Percentiles rank a stretch among this genome's conserved stretches.
Evolutionary conservation across 2,113 vertebrate species (phyloP).

Genomic region (Pluvianellus socialis): DNA sequence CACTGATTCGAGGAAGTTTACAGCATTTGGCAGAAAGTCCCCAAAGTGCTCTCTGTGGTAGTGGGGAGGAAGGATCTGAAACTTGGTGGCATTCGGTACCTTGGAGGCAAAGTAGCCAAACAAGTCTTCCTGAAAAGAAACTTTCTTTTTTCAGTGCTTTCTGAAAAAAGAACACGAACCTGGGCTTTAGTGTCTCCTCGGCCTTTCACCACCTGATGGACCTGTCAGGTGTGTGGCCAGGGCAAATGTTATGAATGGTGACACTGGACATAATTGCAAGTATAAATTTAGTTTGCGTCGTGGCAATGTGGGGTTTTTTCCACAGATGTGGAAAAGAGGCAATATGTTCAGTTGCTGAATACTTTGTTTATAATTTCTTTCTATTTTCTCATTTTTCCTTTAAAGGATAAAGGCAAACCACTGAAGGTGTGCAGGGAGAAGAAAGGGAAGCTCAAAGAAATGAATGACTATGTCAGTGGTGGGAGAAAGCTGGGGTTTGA

Average conservation of each 20-base stretch:
- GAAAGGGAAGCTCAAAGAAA: background rate
- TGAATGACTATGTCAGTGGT: background rate
- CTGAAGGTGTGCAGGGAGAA: background rate
- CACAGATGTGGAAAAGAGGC: background rate
- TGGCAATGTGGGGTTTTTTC: rapidly evolving
- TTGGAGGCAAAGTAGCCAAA: rapidly evolving
- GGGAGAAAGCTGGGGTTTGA: background rate
- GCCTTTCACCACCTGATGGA: background rate
- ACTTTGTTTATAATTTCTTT: background rate
- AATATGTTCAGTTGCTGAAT: rapidly evolving
- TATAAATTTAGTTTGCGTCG: rapidly evolving
- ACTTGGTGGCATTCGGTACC: rapidly evolving
- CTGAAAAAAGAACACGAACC: rapidly evolving
- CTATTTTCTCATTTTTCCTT: background rate
- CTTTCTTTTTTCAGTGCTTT: rapidly evolving
- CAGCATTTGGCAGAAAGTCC: background rate
- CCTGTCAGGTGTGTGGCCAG: background rate
- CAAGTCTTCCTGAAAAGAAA: background rate
- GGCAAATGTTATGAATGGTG: background rate
- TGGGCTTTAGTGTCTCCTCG: background rate
- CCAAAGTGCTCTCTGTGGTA: rapidly evolving
- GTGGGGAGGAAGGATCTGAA: background rate
- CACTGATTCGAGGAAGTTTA: background rate
- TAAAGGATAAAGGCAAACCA: background rate
- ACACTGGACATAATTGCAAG: rapidly evolving